phyloP scores from a whole-genome alignment of 2,113 vertebrate genomes.

The Picathartes gymnocephalus region DNA sequence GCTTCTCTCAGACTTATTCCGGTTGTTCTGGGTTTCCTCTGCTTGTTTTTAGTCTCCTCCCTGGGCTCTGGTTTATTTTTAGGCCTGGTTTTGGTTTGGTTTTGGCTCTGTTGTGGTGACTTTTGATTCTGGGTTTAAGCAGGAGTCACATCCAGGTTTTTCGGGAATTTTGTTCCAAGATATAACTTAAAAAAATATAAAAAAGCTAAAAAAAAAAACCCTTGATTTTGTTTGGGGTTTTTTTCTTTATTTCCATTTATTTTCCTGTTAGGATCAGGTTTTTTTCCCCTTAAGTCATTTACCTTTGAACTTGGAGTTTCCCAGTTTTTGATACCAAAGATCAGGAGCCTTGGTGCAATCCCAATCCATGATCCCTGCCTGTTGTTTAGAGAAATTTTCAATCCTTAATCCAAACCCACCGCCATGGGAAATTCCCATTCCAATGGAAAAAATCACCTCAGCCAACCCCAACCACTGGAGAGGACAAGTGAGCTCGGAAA shows the following conservation, averaged over 20 bases:
- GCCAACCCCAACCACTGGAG: fast-evolving
- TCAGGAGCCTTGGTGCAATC: not conserved
- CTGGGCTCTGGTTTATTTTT: not conserved
- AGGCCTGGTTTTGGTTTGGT: not conserved
- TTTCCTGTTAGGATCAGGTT: not conserved
- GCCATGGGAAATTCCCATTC: not conserved
- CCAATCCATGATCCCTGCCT: not conserved
- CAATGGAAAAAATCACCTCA: not conserved
- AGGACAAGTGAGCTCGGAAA: not conserved
- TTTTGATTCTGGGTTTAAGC: not conserved
- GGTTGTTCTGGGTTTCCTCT: not conserved
- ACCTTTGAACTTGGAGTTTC: not conserved
- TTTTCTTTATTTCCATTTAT: not conserved
- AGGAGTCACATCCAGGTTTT: not conserved
- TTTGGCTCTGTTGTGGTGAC: not conserved
- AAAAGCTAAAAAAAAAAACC: not conserved
- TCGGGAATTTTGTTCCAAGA: not conserved
- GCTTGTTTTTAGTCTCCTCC: not conserved
- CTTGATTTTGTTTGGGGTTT: not conserved
- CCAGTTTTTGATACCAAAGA: not conserved
- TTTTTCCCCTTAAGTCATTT: not conserved
- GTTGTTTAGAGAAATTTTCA: not conserved
- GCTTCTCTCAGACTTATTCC: not conserved
- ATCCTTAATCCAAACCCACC: not conserved
- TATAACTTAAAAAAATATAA: not conserved